Evolutionary conservation across 1,140 invertebrate species (phyloP).

Genomic region (Bilobella aurantiaca): DNA sequence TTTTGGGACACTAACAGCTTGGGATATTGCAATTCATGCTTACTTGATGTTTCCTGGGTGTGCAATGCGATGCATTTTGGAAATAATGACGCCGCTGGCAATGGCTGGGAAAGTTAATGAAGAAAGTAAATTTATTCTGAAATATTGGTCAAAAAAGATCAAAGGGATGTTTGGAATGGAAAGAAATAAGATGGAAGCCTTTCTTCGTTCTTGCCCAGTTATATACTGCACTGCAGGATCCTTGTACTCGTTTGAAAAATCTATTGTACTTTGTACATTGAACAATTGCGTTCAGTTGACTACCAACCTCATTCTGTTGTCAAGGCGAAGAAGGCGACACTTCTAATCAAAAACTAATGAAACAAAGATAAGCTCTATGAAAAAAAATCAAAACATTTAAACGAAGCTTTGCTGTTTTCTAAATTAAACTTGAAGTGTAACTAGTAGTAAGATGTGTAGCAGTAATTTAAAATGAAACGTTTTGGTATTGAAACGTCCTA

Average conservation of each 20-base stretch:
- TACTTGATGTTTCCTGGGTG: constrained; percentile 3
- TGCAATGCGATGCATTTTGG: constrained; percentile 1
- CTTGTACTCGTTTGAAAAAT: constrained; percentile 13
- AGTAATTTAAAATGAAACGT: too few species aligned
- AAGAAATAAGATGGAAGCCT: not conserved
- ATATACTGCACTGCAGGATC: constrained; percentile 8
- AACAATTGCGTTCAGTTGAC: constrained; percentile 12
- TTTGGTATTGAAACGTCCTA: too few species aligned
- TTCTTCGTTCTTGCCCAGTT: not conserved
- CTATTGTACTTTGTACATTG: constrained; percentile 14
- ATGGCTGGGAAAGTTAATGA: constrained; percentile 3
- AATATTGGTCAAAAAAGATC: not conserved
- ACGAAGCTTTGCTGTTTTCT: too few species aligned
- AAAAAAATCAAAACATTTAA: too few species aligned
- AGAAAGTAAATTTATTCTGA: not conserved
- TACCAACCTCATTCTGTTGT: constrained; percentile 7
- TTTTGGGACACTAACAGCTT: not conserved
- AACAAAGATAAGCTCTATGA: too few species aligned
- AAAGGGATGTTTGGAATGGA: not conserved
- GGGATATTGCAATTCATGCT: not conserved
- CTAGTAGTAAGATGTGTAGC: too few species aligned
- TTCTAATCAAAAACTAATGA: too few species aligned
- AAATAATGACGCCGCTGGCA: constrained; percentile 1
- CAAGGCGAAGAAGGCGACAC: too few species aligned
- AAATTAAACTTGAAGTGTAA: too few species aligned